Conservation (phyloP, 2,113 vertebrate species). For the Phalacrocorax aristotelis region DNA sequence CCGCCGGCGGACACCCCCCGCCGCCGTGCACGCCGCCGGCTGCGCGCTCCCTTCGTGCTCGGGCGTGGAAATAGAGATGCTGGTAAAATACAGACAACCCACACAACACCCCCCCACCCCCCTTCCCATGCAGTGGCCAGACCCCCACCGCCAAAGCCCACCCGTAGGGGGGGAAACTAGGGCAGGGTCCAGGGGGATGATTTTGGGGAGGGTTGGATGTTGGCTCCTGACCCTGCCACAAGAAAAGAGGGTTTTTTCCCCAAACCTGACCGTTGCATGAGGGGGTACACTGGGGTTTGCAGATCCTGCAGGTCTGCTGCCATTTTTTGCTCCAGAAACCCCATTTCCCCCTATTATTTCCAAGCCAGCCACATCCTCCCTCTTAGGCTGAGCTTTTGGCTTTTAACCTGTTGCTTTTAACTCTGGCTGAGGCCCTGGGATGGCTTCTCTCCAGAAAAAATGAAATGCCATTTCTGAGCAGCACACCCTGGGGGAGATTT, state of each 20-base stretch:
- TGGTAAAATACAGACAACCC: not conserved
- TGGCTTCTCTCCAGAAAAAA: not conserved
- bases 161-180: accelerated
- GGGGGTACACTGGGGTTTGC: not conserved
- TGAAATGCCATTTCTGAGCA: not conserved
- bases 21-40: not conserved
- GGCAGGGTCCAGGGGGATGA: not conserved
- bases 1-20: not conserved
- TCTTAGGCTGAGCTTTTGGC: not conserved
- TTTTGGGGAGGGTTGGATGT: not conserved
- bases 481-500: not conserved
- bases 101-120: accelerated
- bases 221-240: not conserved
- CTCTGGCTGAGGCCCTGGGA: not conserved
- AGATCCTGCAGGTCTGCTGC: not conserved
- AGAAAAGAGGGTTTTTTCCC: not conserved
- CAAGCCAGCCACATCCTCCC: not conserved
- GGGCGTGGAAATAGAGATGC: not conserved
- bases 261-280: accelerated
- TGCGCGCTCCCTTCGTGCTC: not conserved
- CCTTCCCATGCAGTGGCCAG: not conserved
- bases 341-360: not conserved
- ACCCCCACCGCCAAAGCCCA: not conserved
- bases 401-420: conserved; percentile 46
- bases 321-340: not conserved